Evolutionary conservation across 1,140 invertebrate species (phyloP), one percentile per base, ranked within the genome.

Genomic region (Zaprionus tsacasi): DNA sequence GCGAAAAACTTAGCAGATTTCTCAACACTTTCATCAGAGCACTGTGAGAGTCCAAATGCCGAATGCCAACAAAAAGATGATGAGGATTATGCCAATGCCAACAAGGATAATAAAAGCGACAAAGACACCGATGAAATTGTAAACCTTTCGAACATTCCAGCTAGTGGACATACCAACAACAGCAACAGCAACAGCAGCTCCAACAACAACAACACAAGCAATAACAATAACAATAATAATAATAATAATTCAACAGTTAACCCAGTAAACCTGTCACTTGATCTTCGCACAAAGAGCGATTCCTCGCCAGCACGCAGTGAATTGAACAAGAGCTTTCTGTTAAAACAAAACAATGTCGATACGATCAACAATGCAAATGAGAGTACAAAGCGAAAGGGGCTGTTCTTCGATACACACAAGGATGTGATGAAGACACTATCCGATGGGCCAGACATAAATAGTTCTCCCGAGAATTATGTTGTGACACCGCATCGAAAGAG

Each of bases 401-500:
- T 93, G 93, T 95, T 86, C 93, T 95, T 93, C 93, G 95, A 50
- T 93, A 67, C 95, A 33, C 95, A 95, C 83, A 90, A 95, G 76
- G 94, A 95, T 94, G 78, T 94, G 93, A 72, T 93, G 93, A 79
- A 94, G 93, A 78, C 92, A 93, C 93, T 95, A 12, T 94, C 95
- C 3, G 95, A 95, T 77, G 94, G 94, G 71, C 94, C 95, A 2
- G 93, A 95, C 36, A 94, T 95, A 11, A 95, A 95, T 82, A 94
- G 94, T 56, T 95, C 95, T 17, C 95, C 95, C 0, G 95, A 95
- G 81, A 95, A 95, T 73, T 97, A 97, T 82, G 96, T 97, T 30
- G 96, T 97, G 6, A 97, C 96, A 40, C 96, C 96, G 0, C 96
- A 97, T 93, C 92, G 96, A 74, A 97, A 97, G 93, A 93, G 96